Percentiles rank a stretch among this genome's conserved stretches.
Evolutionary conservation across 2,797 vertebrate genomes (phyloP).

Genomic region (Sus cebifrons): DNA sequence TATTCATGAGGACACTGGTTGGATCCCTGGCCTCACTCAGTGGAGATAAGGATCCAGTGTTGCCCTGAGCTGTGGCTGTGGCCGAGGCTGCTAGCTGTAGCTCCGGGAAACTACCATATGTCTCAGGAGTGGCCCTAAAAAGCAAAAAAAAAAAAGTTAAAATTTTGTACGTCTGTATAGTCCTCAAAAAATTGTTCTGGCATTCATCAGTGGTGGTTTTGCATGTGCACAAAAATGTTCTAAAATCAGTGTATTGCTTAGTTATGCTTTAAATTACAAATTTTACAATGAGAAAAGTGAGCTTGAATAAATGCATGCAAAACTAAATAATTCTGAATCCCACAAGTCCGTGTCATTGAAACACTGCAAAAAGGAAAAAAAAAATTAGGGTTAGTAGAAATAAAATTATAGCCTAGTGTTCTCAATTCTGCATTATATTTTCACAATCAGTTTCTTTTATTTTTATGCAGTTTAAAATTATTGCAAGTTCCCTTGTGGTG

Average conservation of each 20-base stretch:
- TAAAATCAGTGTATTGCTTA: conserved; percentile 5
- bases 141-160: conserved; percentile 20
- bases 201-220: not conserved
- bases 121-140: no score
- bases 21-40: no score
- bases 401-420: conserved; percentile 54
- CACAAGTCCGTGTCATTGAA: not conserved
- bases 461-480: conserved; percentile 45
- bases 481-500: no score
- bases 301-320: not conserved
- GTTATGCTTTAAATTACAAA: conserved; percentile 22
- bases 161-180: not conserved
- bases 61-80: no score
- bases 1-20: no score
- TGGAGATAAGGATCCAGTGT: no score
- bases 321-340: not conserved
- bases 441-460: not conserved
- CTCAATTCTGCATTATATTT: conserved; percentile 50
- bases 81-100: no score
- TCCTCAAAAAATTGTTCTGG: not conserved
- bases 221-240: not conserved
- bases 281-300: conserved; percentile 37
- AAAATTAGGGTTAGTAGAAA: conserved; percentile 14
- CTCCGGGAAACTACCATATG: no score
- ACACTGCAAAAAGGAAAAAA: conserved; percentile 17